These are phyloP conservation scores for Psittacula cyanocephala DNA, from an alignment of 2,113 vertebrate species.

Conservation along the genomic window DNA sequence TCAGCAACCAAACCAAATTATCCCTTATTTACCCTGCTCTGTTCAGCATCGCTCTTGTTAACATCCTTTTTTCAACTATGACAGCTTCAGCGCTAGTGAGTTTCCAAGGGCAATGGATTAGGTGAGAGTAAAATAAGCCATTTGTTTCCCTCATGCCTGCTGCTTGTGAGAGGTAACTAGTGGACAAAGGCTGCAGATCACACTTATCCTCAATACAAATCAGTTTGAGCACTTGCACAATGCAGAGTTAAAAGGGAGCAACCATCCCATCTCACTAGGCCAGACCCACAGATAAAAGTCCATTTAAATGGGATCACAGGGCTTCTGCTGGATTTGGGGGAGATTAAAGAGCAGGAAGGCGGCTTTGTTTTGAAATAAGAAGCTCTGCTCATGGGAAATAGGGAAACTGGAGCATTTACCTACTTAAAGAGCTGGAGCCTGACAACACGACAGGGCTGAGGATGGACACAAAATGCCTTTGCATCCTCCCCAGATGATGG, in stretches of 20 bases:
- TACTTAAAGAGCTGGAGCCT: not conserved
- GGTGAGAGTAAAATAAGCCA: not conserved
- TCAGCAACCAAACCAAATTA: not conserved
- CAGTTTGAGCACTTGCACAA: not conserved
- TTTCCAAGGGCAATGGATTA: not conserved
- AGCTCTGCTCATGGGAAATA: not conserved
- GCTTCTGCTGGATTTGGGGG: not conserved
- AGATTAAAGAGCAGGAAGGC: not conserved
- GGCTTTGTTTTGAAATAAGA: not conserved
- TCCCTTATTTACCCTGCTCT: not conserved
- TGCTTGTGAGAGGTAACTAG: not conserved
- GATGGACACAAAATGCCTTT: not conserved
- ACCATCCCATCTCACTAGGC: not conserved
- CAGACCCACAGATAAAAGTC: not conserved
- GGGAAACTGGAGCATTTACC: not conserved
- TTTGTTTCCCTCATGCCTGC: not conserved
- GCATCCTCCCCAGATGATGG: not conserved
- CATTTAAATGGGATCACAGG: not conserved
- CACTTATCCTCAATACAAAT: not conserved
- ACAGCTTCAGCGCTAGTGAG: not conserved
- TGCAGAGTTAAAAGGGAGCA: not conserved
- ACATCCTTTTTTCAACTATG: not conserved
- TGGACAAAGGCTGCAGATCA: not conserved
- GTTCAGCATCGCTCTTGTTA: not conserved
- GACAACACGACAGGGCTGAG: rapidly evolving